A percentile compares a stretch with the other conserved stretches of the same genome.
Conservation (phyloP, 1,140 invertebrate species). For the Thrips palmi region DNA sequence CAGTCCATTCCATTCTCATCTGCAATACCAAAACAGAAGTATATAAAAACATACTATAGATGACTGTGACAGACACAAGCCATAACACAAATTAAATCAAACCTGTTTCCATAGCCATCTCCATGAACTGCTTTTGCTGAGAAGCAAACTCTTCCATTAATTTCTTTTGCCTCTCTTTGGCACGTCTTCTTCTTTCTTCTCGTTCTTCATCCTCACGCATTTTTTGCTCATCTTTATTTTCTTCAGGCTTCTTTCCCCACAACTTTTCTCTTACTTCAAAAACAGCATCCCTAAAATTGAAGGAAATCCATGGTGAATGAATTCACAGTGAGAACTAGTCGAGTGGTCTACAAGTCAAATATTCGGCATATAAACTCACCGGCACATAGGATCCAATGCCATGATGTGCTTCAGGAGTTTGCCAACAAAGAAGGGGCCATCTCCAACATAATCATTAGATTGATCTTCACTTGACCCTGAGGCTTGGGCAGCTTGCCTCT, state of each 20-base stretch:
- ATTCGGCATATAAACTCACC: slow-evolving; percentile 11
- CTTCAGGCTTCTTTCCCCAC: slow-evolving; percentile 54
- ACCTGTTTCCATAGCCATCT: slow-evolving; percentile 55
- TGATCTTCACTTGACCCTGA: slow-evolving; percentile 8
- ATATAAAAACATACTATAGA: slow-evolving; percentile 5
- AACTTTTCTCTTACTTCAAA: slow-evolving; percentile 43
- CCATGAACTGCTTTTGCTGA: slow-evolving; percentile 81
- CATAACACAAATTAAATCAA: not conserved
- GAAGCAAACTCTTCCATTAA: slow-evolving; percentile 85
- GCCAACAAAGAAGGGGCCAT: slow-evolving; percentile 72
- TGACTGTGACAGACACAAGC: not conserved
- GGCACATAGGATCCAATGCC: slow-evolving; percentile 43
- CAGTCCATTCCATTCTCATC: slow-evolving; percentile 45
- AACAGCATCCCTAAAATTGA: slow-evolving; percentile 32
- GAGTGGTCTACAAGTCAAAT: not conserved
- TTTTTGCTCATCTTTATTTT: slow-evolving; percentile 52
- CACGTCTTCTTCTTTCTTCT: slow-evolving; percentile 61
- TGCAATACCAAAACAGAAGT: slow-evolving; percentile 18
- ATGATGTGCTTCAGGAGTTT: slow-evolving; percentile 55
- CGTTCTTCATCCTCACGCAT: slow-evolving; percentile 52
- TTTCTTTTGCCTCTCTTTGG: slow-evolving; percentile 75
- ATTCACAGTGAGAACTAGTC: not conserved
- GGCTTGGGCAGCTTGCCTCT: slow-evolving; percentile 18
- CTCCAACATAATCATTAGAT: slow-evolving; percentile 45
- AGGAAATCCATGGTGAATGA: not conserved